Evolutionary conservation across 2,797 vertebrate genomes (phyloP).

Genomic region (Erpetoichthys calabaricus): DNA sequence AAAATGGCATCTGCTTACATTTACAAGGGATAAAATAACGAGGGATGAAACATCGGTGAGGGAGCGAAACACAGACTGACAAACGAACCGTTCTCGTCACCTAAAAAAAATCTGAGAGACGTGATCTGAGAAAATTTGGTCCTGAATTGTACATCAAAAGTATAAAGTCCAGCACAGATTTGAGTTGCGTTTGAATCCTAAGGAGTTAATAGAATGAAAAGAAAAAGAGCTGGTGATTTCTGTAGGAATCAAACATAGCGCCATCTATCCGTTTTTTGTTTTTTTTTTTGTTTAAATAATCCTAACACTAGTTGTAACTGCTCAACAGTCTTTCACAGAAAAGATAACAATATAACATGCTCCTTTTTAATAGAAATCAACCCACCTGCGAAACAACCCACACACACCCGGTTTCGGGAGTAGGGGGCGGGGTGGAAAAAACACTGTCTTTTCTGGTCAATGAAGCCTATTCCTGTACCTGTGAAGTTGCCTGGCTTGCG

Average conservation of each 20-base stretch:
- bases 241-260: constrained; percentile 92
- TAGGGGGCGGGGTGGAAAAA: constrained; percentile 32
- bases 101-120: constrained; percentile 65
- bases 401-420: constrained; percentile 60
- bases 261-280: constrained; percentile 70
- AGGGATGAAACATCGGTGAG: constrained; percentile 73
- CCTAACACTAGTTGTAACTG: constrained; percentile 90
- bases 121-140: constrained; percentile 85
- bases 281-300: constrained; percentile 56
- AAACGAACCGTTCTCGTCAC: constrained; percentile 65
- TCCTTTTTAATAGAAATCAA: constrained; percentile 48
- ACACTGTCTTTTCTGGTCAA: constrained; percentile 37
- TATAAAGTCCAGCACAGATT: constrained; percentile 97
- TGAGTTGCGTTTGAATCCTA: constrained; percentile 97
- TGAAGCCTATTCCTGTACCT: constrained; percentile 59
- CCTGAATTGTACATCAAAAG: constrained; percentile 73
- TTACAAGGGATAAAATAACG: constrained; percentile 72
- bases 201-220: constrained; percentile 76
- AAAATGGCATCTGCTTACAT: constrained; percentile 96
- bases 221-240: constrained; percentile 97
- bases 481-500: constrained; percentile 28
- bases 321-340: constrained; percentile 86
- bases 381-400: constrained; percentile 84
- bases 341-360: constrained; percentile 93
- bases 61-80: no score